These are phyloP conservation scores for Trachurus trachurus DNA, from an alignment of 2,797 vertebrate species.

Conservation along the genomic window DNA sequence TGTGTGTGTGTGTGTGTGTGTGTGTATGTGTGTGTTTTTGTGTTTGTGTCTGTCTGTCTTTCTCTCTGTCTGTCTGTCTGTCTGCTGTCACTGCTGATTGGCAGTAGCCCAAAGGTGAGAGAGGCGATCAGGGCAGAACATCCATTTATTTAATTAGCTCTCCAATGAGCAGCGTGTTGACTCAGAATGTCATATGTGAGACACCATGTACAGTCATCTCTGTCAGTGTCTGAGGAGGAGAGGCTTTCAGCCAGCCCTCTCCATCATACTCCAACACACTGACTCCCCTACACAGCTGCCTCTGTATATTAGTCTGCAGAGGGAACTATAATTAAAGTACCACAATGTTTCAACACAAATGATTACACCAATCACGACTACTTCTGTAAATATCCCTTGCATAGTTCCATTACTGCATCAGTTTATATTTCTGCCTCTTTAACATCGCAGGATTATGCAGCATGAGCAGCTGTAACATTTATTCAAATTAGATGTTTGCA, in stretches of 20 bases:
- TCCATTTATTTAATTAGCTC: conserved; percentile 73
- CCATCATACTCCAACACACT: background rate
- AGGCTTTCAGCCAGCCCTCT: conserved; percentile 29
- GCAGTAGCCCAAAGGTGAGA: conserved; percentile 75
- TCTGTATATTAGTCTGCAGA: conserved; percentile 13
- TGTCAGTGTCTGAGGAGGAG: conserved; percentile 35
- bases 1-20: conserved; percentile 56
- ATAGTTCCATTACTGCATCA: background rate
- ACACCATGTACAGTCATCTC: conserved; percentile 57
- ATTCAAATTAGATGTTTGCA: conserved; percentile 1
- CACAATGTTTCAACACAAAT: conserved; percentile 1
- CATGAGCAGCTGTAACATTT: background rate
- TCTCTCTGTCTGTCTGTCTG: conserved; percentile 59
- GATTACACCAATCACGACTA: background rate
- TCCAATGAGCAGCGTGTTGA: conserved; percentile 60
- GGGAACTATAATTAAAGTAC: conserved; percentile 4
- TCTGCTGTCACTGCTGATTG: conserved; percentile 66
- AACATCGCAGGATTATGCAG: background rate
- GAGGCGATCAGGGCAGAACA: conserved; percentile 46
- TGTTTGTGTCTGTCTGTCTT: conserved; percentile 48
- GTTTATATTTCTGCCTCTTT: conserved; percentile 7
- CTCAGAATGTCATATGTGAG: conserved; percentile 70
- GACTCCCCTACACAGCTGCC: conserved; percentile 15
- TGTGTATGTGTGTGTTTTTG: conserved; percentile 12
- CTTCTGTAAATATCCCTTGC: background rate